These are phyloP conservation scores for Apis cerana DNA, from an alignment of 1,140 invertebrate genomes.

Conservation along the genomic window DNA sequence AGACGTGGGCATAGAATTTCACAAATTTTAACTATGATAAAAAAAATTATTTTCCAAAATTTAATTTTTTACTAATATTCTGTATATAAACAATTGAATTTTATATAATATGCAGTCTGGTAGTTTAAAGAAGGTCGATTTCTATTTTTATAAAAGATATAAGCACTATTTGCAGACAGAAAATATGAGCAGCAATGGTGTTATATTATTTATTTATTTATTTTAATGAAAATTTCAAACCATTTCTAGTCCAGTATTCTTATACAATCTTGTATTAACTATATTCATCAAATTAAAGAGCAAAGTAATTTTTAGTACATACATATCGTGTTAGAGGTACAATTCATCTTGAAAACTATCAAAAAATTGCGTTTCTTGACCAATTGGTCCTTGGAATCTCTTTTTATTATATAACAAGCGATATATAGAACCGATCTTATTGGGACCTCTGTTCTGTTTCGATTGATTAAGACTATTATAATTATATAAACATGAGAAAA, in stretches of 20 bases:
- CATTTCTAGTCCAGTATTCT: slow-evolving; percentile 54
- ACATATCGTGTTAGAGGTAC: slow-evolving; percentile 76
- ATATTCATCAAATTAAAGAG: slow-evolving; percentile 56
- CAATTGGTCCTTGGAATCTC: slow-evolving; percentile 24
- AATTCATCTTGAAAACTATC: slow-evolving; percentile 54
- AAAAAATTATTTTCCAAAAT: slow-evolving; percentile 18
- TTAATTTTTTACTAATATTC: slow-evolving; percentile 8
- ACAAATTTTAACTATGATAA: neutral
- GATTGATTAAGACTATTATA: slow-evolving; percentile 45
- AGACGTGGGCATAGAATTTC: slow-evolving; percentile 46
- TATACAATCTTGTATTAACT: slow-evolving; percentile 49
- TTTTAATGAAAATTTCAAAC: slow-evolving; percentile 41
- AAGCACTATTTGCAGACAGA: slow-evolving; percentile 36
- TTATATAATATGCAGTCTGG: neutral
- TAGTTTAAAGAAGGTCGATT: slow-evolving; percentile 25
- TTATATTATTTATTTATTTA: slow-evolving; percentile 17
- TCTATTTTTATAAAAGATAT: slow-evolving; percentile 48
- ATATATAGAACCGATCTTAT: slow-evolving; percentile 32
- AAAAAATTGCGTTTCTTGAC: slow-evolving; percentile 48
- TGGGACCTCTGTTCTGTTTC: slow-evolving; percentile 46
- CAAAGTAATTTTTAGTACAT: slow-evolving; percentile 75
- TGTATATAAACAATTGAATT: slow-evolving; percentile 25
- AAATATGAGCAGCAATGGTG: slow-evolving; percentile 16
- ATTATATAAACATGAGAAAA: slow-evolving; percentile 37
- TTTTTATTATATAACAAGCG: slow-evolving; percentile 27